Evolutionary conservation across 2,797 vertebrate species (phyloP).

Genomic region (Acridotheres tristis): DNA sequence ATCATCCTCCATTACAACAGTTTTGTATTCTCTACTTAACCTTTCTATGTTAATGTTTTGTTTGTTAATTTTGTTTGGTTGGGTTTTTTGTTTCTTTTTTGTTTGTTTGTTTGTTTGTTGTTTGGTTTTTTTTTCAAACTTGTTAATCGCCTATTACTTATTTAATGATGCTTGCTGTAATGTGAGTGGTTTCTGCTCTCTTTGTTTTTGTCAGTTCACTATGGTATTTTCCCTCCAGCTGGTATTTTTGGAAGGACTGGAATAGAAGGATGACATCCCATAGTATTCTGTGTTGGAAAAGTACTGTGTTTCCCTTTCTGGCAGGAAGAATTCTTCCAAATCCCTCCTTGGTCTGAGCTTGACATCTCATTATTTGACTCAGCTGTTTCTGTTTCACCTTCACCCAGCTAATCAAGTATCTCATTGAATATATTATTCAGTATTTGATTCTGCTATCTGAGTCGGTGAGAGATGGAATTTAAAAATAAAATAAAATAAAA

Average conservation of each 20-base stretch:
- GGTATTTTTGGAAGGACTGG: constrained; percentile 31
- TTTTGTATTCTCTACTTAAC: background rate
- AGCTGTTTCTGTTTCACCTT: constrained; percentile 75
- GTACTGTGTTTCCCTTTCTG: constrained; percentile 45
- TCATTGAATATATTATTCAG: constrained; percentile 74
- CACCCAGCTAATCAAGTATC: constrained; percentile 77
- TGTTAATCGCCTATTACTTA: background rate
- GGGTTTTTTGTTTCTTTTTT: background rate
- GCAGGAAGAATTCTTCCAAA: constrained; percentile 61
- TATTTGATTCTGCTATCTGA: constrained; percentile 55
- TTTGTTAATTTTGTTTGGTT: background rate
- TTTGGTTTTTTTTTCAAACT: background rate
- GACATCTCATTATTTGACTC: constrained; percentile 76
- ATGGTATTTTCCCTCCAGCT: background rate
- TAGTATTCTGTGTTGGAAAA: constrained; percentile 64
- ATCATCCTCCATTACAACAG: background rate
- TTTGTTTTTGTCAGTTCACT: constrained; percentile 11
- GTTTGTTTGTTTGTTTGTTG: background rate
- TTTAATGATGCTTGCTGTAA: constrained; percentile 14
- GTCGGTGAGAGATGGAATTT: constrained; percentile 33
- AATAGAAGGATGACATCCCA: constrained; percentile 57
- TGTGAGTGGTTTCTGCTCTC: constrained; percentile 47
- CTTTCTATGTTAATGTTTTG: background rate
- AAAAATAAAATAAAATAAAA: background rate
- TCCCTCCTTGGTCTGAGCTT: constrained; percentile 64